Conservation (phyloP, 2,888 invertebrate species). For the Tinea trinotella region DNA sequence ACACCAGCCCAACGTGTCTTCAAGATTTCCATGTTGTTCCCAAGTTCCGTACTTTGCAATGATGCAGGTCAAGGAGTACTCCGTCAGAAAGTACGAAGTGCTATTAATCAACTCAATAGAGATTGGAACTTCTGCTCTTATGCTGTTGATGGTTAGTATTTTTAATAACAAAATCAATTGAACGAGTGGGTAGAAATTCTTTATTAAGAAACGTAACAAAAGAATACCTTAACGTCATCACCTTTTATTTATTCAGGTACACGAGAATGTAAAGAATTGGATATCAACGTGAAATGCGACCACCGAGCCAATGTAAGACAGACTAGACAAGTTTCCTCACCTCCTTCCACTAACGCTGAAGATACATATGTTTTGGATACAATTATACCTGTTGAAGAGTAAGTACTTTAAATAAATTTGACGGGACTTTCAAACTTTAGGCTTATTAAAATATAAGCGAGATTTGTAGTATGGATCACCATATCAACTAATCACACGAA, state of each 20-base stretch:
- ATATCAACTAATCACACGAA: no score
- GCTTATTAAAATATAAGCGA: no score
- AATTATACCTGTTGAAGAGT: conserved; percentile 88
- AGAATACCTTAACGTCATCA: no score
- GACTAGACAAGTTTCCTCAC: conserved; percentile 73
- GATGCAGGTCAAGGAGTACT: conserved; percentile 95
- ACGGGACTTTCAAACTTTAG: background rate
- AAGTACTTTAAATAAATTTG: conserved; percentile 59
- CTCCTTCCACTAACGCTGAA: conserved; percentile 75
- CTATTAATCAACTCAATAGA: conserved; percentile 91
- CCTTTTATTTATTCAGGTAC: no score
- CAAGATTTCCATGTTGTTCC: conserved; percentile 94
- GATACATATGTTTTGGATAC: conserved; percentile 88
- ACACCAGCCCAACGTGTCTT: conserved; percentile 95
- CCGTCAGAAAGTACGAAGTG: conserved; percentile 88
- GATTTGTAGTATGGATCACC: no score
- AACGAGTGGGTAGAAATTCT: no score
- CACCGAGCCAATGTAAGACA: conserved; percentile 78
- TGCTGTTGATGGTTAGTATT: conserved; percentile 79
- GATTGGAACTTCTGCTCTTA: conserved; percentile 98
- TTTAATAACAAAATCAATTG: no score
- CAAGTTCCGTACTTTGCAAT: conserved; percentile 95
- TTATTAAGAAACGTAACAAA: no score
- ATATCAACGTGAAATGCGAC: conserved; percentile 93
- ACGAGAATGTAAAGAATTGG: conserved; percentile 90